Base-by-base conservation (phyloP, 2,888 invertebrate genomes). In the Muschampia plurimacula region DNA sequence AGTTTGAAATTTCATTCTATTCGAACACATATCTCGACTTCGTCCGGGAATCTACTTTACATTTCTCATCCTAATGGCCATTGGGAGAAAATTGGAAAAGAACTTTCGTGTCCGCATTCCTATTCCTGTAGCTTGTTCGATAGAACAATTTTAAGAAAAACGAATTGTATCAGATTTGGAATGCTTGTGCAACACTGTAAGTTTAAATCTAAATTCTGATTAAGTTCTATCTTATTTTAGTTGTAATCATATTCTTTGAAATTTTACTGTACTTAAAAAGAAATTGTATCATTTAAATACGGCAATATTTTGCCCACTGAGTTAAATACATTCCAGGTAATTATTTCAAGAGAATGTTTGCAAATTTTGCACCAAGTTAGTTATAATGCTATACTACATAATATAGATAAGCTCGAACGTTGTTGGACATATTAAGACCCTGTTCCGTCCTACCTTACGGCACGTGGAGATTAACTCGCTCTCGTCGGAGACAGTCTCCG, bases 31-130 rank as follows among this genome's bases (percentile, higher is more conserved):
- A 93, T 92, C 91, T 91, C 89, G 91, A 89, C 86, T 91, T 89
- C 90, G 86, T 86, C 84, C 88, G 88, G 86, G 89, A 92, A 92
- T 92, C 92, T 92, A 93, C 90, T 93, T 92, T 93, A 91, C 93
- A 93, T 93, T 94, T 92, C 90, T 93, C 93, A 93, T 93, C 92
- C 90, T 93, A 94, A 94, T 93, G 92, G 93, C 93, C 91, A 93
- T 92, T 91, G 89, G 89, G 87, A 91, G 93, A 92, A 93, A 93
- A 93, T 93, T 93, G 92, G 93, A 93, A 92, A 91, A 87, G 91
- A 92, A 93, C 90, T 91, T 92, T 90, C 89, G 85, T 87, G 84
- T 85, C 87, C 85, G 81, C 84, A 82, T 90, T 89, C 85, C 86
- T 86, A 87, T 78, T 77, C 73, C 74, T 74, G 74, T 66, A 76